Conservation (phyloP, 2,888 invertebrate species). For the Steinernema carpocapsae region DNA sequence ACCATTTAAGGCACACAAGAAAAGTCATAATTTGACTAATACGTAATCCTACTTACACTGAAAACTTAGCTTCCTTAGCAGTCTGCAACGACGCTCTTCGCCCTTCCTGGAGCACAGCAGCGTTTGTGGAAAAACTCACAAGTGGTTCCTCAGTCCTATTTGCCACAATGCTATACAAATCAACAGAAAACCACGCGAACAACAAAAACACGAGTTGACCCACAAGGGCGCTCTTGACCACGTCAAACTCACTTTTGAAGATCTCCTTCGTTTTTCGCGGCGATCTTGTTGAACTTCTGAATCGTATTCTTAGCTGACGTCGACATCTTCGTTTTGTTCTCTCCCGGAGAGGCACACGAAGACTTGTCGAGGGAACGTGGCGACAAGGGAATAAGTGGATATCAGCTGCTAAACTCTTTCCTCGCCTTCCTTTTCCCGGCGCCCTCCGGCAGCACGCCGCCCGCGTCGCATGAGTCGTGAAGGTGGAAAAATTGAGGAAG, state of each 20-base stretch:
- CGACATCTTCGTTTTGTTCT: too few relatives aligned
- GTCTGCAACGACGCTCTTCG: too few relatives aligned
- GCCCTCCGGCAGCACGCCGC: neutral
- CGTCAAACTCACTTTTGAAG: too few relatives aligned
- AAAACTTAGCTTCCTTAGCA: too few relatives aligned
- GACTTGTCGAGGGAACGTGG: neutral
- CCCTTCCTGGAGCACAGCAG: too few relatives aligned
- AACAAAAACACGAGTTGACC: neutral
- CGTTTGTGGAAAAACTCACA: too few relatives aligned
- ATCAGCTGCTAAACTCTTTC: neutral
- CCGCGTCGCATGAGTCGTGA: neutral
- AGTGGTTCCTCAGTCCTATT: too few relatives aligned
- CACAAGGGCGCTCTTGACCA: too few relatives aligned
- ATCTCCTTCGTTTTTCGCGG: conserved; percentile 5
- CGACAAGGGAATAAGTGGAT: neutral
- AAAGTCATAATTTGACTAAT: too few relatives aligned
- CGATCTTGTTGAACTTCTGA: conserved; percentile 26
- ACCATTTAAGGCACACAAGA: too few relatives aligned
- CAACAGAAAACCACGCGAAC: neutral
- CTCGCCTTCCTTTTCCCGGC: neutral
- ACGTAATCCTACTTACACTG: too few relatives aligned
- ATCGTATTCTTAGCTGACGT: conserved; percentile 21
- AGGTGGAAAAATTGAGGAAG: neutral
- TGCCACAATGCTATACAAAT: too few relatives aligned
- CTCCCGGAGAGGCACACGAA: neutral